Evolutionary conservation across 1,140 invertebrate genomes (phyloP), one percentile per base, ranked within the genome.

Genomic region (Papilio aristodemus): DNA sequence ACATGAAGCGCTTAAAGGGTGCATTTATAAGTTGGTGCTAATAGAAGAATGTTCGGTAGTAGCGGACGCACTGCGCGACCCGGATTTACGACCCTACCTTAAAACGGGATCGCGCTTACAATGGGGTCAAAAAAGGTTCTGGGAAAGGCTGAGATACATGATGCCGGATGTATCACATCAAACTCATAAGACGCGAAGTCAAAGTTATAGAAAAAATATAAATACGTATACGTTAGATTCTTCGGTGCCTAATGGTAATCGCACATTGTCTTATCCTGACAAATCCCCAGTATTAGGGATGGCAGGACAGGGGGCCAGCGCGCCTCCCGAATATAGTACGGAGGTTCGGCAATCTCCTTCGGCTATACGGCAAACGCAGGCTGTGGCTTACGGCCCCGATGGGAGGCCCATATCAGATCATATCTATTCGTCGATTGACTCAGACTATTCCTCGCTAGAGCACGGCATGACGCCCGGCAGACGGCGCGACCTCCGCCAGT

Each of bases 101-200:
- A 97, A 97, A 82, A 97, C 96, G 6, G 95, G 95, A 75, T 94
- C 95, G 7, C 93, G 95, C 46, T 90, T 98, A n/a, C 93, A 95
- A 72, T 98, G 96, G 96, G 96, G 96, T 72, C 96, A 98, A 81
- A 96, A 96, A 77, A 93, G 95, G 80, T 98, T 98, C 91, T 98
- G 97, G 97, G 96, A 98, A 84, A 95, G 97, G 79, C 92, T 98
- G 38, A 94, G 95, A 71, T 98, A 97, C 90, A 95, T 96, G 72
- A 95, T 99, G 94, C 97, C 97, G 27, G 93, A 94, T 76, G 92
- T 80, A 63, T 78, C 84, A 38, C 82, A 85, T 32, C 75, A 83
- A 17, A 86, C 82, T 68, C 89, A 89, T 70, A 90, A 91, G 71
- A 75, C 79, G 38, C 77, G 87, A 71, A 80, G 83, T 72, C 83